Conservation (phyloP, 2,113 vertebrate genomes). For the Thymallus thymallus region DNA sequence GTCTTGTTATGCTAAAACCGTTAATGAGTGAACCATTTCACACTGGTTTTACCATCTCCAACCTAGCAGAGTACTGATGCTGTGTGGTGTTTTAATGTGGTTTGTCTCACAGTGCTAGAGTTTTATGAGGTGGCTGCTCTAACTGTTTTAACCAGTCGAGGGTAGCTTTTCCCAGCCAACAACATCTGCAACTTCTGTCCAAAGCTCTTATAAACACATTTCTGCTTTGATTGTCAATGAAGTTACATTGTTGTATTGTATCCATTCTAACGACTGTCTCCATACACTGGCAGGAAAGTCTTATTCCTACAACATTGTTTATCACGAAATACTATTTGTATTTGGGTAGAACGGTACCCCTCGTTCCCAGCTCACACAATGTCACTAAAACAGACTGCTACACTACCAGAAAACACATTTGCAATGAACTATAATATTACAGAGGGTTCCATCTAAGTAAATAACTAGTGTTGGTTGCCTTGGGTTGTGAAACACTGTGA, state of each 20-base stretch:
- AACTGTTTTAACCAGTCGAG: conserved; percentile 42
- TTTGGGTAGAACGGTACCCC: background rate
- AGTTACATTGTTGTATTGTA: background rate
- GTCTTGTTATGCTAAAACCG: too few species aligned
- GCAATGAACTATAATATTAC: background rate
- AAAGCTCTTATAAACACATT: background rate
- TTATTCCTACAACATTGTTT: background rate
- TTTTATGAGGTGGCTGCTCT: conserved; percentile 10
- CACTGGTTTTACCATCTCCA: background rate
- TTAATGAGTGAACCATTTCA: background rate
- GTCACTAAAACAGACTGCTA: background rate
- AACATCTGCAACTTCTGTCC: conserved; percentile 4
- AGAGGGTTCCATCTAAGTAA: background rate
- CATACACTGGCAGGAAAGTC: background rate
- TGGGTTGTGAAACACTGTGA: background rate
- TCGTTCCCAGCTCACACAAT: background rate
- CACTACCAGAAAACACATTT: background rate
- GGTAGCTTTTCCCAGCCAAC: conserved; percentile 25
- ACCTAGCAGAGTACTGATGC: background rate
- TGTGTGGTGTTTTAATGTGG: background rate
- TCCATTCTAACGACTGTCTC: conserved; percentile 12
- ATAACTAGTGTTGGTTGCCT: background rate
- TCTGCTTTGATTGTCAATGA: too few species aligned
- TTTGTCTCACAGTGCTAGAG: background rate
- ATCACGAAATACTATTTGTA: background rate